phyloP scores from a whole-genome alignment of 2,888 invertebrate genomes.

The Protonemura montana region DNA sequence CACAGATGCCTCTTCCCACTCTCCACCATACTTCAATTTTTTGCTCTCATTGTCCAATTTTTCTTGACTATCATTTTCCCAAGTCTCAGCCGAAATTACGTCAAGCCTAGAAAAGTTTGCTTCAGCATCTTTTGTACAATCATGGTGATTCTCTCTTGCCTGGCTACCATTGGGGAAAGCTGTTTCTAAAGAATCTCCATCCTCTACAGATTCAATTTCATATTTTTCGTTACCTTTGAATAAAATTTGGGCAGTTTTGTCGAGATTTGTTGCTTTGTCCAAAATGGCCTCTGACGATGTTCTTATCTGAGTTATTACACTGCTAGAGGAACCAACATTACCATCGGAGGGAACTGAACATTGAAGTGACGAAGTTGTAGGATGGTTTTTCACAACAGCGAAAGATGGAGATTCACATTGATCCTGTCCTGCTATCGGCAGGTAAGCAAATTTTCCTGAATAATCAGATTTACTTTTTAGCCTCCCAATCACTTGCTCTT shows the following conservation, averaged over 20 bases:
- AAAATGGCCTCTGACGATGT: not conserved
- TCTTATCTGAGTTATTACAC: not conserved
- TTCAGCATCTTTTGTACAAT: not conserved
- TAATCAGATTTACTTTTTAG: not conserved
- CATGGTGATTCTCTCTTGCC: not conserved
- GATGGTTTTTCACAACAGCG: not conserved
- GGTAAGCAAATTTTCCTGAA: not conserved
- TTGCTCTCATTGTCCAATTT: not conserved
- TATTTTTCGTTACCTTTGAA: not conserved
- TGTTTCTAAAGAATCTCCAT: not conserved
- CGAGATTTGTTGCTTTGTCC: not conserved
- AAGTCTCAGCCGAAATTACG: not conserved
- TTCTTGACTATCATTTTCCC: not conserved
- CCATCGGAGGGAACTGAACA: not conserved
- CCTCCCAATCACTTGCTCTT: not conserved
- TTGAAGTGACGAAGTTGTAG: not conserved
- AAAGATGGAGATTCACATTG: not conserved
- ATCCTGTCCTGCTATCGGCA: not conserved
- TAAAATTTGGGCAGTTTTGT: not conserved
- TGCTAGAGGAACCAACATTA: not conserved
- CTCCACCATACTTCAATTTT: not conserved
- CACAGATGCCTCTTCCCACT: not conserved
- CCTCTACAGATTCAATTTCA: not conserved
- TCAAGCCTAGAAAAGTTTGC: not conserved
- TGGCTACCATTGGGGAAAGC: not conserved